Base-by-base conservation (phyloP, 2,797 vertebrate species). In the Enteromius viviparus region DNA sequence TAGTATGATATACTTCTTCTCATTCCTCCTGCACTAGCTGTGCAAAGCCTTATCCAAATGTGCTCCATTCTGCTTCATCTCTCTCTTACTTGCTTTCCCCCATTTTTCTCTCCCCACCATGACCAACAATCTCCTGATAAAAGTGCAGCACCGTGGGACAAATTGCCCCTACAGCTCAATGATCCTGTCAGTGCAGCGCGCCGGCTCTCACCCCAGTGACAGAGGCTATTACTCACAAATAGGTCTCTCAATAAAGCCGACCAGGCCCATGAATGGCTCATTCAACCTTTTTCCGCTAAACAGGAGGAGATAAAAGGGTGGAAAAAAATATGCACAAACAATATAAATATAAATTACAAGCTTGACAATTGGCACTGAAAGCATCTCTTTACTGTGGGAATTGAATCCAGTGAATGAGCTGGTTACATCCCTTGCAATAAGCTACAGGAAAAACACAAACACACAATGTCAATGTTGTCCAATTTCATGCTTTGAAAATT, bases 1-100 rank as follows among this genome's bases (percentile, higher is more conserved):
- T 32, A 62, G 32, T 51, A 23, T 78, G 51, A 15, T 17, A 47
- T 70, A 29, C 17, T 68, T 72, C 34, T 51, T 17, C 19, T 40
- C 42, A 45, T 58, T 66, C 53, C 32, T 55, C 55, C 58, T 55
- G 65, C 58, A 53, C 40, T 72, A 34, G 55, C 60, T 80, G 21
- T 15, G 58, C 60, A 91, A 91, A 91, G 92, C 91, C 91, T 92
- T 91, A 76, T 70, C 53, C 74, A 75, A 76, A 70, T 75, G 93
- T 90, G 91, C 92, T 93, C 92, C 92, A 92, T 92, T 93, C 91
- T 92, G 90, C 90, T 93, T 90, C 91, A 92, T 93, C 90, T 93
- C 91, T 92, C 92, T 92, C 90, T 90, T 90, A 84, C 69, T 60
- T 69, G 19, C 32, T 66, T 23, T 42, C n/a, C 1, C 64, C 69